Percentiles rank a stretch among this genome's conserved stretches.
Conservation (phyloP, 2,113 vertebrate genomes). For the Apteryx owenii region DNA sequence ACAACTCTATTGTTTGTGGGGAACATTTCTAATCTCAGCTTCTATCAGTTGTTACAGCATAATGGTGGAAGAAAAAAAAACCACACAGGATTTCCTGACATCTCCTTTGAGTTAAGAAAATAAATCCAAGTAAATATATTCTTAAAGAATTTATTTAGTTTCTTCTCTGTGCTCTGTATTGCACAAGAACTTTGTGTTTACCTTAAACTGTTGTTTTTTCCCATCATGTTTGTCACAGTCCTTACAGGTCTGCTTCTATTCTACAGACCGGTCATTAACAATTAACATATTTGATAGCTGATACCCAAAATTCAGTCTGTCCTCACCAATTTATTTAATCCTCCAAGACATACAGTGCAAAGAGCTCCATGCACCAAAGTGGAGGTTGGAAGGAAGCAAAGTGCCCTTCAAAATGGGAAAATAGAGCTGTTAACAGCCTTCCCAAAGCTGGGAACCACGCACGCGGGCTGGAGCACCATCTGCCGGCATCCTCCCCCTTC, state of each 20-base stretch:
- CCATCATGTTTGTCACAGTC: neutral
- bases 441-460: neutral
- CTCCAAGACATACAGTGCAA: neutral
- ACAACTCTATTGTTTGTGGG: neutral
- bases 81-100: neutral
- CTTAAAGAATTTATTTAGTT: neutral
- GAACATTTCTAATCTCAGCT: neutral
- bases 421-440: neutral
- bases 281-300: neutral
- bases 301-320: neutral
- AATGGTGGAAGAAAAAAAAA: neutral
- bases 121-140: neutral
- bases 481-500: slow-evolving; percentile 6
- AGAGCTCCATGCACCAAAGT: neutral
- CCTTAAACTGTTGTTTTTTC: neutral
- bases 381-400: neutral
- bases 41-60: neutral
- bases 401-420: neutral
- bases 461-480: slow-evolving; percentile 49
- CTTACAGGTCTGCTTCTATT: neutral
- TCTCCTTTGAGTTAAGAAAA: neutral
- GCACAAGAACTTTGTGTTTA: neutral
- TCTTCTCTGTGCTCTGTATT: neutral
- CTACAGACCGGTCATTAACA: neutral
- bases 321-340: neutral